These are phyloP conservation scores for Drosophila limbata DNA, from an alignment of 2,888 invertebrate genomes.

Conservation along the genomic window DNA sequence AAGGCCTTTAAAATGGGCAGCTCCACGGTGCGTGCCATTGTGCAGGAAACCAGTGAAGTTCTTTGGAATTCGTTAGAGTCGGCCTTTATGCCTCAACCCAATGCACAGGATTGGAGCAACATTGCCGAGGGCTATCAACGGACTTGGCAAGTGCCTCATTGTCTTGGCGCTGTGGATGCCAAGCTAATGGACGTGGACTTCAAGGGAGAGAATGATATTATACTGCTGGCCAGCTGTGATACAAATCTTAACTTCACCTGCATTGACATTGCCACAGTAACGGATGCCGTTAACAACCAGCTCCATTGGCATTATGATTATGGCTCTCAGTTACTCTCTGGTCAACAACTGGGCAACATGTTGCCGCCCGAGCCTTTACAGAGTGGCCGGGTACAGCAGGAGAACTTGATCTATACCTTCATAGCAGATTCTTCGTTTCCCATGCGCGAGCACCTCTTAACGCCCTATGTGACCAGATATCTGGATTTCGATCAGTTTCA, in stretches of 20 bases:
- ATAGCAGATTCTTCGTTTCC: slow-evolving; percentile 32
- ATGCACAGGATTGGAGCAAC: slow-evolving; percentile 12
- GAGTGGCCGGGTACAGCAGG: neutral
- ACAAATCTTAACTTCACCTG: slow-evolving; percentile 24
- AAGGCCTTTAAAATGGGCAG: slow-evolving; percentile 29
- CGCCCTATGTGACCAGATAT: neutral
- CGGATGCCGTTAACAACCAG: neutral
- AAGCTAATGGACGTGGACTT: slow-evolving; percentile 25
- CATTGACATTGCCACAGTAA: slow-evolving; percentile 26
- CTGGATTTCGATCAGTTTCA: neutral
- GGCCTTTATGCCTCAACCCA: slow-evolving; percentile 23
- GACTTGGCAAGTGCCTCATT: slow-evolving; percentile 32
- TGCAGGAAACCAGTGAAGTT: slow-evolving; percentile 33
- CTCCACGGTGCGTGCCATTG: slow-evolving; percentile 33
- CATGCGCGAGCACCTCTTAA: slow-evolving; percentile 21
- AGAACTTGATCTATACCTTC: slow-evolving; percentile 5
- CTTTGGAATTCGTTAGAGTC: slow-evolving; percentile 30
- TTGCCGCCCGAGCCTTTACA: slow-evolving; percentile 7
- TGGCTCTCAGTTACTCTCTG: slow-evolving; percentile 16
- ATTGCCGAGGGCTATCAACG: slow-evolving; percentile 24
- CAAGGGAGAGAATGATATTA: slow-evolving; percentile 13
- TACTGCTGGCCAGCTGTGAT: slow-evolving; percentile 46
- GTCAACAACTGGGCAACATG: neutral
- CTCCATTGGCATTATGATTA: slow-evolving; percentile 39
- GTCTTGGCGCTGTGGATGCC: slow-evolving; percentile 40